Percentiles rank a stretch among this genome's conserved stretches.
phyloP scores from a whole-genome alignment of 2,797 vertebrate species.

The Megaceryle alcyon region DNA sequence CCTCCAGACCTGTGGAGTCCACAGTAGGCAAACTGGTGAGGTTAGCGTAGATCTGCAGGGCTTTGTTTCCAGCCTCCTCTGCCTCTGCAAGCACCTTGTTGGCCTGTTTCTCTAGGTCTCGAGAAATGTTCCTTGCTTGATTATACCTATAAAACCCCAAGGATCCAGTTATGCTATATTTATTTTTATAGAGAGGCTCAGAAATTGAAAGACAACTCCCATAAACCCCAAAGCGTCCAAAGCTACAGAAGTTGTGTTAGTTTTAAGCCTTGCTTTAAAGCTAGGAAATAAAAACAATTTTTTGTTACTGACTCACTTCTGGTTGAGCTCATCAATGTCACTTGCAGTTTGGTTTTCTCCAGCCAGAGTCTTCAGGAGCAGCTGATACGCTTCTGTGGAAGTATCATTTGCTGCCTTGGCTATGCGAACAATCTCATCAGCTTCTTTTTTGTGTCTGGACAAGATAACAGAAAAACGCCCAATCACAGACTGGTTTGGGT shows the following conservation, averaged over 20 bases:
- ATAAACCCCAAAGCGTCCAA: not conserved
- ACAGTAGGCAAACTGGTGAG: constrained; percentile 87
- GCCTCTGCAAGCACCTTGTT: constrained; percentile 88
- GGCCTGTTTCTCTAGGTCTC: constrained; percentile 92
- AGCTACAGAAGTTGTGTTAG: not conserved
- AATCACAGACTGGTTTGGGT: not conserved
- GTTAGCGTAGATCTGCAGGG: constrained; percentile 92
- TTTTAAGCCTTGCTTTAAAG: not conserved
- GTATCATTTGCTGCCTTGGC: constrained; percentile 94
- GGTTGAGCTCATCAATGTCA: constrained; percentile 92
- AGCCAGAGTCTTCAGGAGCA: constrained; percentile 88
- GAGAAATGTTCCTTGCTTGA: constrained; percentile 90
- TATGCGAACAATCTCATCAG: constrained; percentile 91
- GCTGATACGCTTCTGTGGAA: constrained; percentile 89
- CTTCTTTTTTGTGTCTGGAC: constrained; percentile 91
- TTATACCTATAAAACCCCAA: constrained; percentile 83
- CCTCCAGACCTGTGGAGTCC: constrained; percentile 88
- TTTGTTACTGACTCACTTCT: constrained; percentile 83
- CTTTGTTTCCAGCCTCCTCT: constrained; percentile 88
- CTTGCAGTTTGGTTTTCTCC: constrained; percentile 87
- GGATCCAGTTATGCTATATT: not conserved
- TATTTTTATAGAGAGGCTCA: not conserved
- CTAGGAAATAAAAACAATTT: not conserved
- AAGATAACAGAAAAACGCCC: not conserved
- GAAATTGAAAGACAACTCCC: not conserved